phyloP scores from a whole-genome alignment of 2,113 vertebrate genomes.

The Indicator indicator region DNA sequence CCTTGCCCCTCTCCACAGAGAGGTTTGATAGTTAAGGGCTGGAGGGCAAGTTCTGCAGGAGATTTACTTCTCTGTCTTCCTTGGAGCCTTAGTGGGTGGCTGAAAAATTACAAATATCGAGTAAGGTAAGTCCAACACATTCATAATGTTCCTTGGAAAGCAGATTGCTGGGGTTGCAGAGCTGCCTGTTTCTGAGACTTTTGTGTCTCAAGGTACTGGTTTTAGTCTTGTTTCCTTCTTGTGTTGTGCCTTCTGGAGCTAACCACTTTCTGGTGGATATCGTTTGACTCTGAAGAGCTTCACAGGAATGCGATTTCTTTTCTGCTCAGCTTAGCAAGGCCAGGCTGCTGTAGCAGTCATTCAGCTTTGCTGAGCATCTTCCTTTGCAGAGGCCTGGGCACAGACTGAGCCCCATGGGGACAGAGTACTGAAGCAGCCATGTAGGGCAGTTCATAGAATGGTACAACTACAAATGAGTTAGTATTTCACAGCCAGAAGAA shows the following conservation, averaged over 20 bases:
- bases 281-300: neutral
- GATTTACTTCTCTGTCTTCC: neutral
- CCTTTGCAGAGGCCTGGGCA: rapidly evolving
- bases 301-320: neutral
- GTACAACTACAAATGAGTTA: neutral
- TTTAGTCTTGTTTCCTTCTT: neutral
- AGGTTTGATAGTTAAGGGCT: neutral
- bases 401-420: rapidly evolving
- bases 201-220: neutral
- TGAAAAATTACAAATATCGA: neutral
- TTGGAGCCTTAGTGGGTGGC: neutral
- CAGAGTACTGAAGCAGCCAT: rapidly evolving
- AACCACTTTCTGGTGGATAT: neutral
- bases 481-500: neutral
- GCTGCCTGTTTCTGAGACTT: neutral
- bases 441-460: rapidly evolving
- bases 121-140: neutral
- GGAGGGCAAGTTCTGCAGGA: neutral
- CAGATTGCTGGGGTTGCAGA: rapidly evolving
- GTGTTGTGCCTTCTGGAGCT: neutral
- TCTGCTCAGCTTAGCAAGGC: neutral
- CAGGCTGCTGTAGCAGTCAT: rapidly evolving
- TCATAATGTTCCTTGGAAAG: neutral
- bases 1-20: neutral
- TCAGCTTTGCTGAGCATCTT: neutral